Base-by-base conservation (phyloP, 2,113 vertebrate species). In the Pterocles gutturalis region DNA sequence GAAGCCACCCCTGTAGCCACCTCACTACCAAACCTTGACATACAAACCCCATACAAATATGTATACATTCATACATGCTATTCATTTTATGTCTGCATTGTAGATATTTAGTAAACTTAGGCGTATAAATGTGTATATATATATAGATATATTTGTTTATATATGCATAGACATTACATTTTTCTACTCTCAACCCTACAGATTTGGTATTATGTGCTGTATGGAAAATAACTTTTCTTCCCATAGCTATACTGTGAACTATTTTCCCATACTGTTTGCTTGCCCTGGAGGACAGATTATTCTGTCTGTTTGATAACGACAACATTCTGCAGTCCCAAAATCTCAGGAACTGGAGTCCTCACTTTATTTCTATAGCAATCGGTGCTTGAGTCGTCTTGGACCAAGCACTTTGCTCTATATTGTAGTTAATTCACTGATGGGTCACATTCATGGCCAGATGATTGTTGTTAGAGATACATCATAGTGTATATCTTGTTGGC, bases 381-480 rank as follows among this genome's bases (percentile, higher is more conserved):
- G 22, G 26, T 69, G 21, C 41, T 77, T 61, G 55, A 93, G 55
- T 95, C 57, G 34, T 93, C 65, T 87, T 90, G 73, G 34, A 84
- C 48, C 4, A 46, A 49, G 45, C 9, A 54, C 21, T 76, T 91
- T 55, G 11, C 64, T 97, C 61, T 93, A 2, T 61, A 54, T 20
- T 75, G 33, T 43, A 70, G 87, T 93, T 86, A 89, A 41, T 94
- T 83, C 19, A 81, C 46, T 26, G 25, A 80, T 83, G 60, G 45
- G 36, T 94, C 65, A 34, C 25, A 67, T 78, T 94, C 66, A 57
- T 60, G 45, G 60, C 62, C 45, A 69, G 36, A 73, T 51, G 21
- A 75, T 46, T 94, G 46, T 75, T 96, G 15, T 90, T 96, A 95
- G 78, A 82, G 69, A 77, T 17, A 65, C 34, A 76, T 75, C 51